These are phyloP conservation scores for Mesaphorura yosii DNA, from an alignment of 1,140 invertebrate species.

Conservation along the genomic window DNA sequence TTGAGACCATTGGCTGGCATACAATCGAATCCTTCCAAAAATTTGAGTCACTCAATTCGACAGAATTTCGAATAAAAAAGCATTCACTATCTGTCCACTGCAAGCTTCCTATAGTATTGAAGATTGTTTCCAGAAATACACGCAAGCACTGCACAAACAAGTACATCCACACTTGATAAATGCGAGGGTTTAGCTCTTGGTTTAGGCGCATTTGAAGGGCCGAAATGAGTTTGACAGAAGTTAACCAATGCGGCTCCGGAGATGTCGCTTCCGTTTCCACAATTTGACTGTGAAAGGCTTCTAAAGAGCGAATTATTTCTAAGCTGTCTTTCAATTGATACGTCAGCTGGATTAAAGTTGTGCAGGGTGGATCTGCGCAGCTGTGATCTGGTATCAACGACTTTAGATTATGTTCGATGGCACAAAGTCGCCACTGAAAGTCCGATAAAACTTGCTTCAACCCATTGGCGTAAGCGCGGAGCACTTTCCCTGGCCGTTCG, in stretches of 20 bases:
- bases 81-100: conserved; percentile 12
- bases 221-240: conserved; percentile 12
- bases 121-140: conserved; percentile 18
- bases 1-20: conserved; percentile 8
- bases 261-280: not conserved
- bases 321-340: not conserved
- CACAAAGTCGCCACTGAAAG: not conserved
- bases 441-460: conserved; percentile 6
- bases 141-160: conserved; percentile 10
- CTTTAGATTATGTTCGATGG: conserved; percentile 11
- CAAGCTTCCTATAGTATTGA: conserved; percentile 1
- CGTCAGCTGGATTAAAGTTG: conserved; percentile 17
- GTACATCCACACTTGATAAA: conserved; percentile 8
- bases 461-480: conserved; percentile 1
- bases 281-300: conserved; percentile 9
- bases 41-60: conserved; percentile 4
- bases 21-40: conserved; percentile 19
- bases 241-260: conserved; percentile 1
- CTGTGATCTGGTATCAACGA: not conserved
- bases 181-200: not conserved
- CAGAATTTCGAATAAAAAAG: conserved; percentile 1
- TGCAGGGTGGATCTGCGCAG: not conserved
- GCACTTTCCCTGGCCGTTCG: not conserved
- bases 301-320: not conserved
- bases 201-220: conserved; percentile 16